Evolutionary conservation across 2,888 invertebrate genomes (phyloP), one percentile per base, ranked within the genome.

Genomic region (Agrypnus murinus): DNA sequence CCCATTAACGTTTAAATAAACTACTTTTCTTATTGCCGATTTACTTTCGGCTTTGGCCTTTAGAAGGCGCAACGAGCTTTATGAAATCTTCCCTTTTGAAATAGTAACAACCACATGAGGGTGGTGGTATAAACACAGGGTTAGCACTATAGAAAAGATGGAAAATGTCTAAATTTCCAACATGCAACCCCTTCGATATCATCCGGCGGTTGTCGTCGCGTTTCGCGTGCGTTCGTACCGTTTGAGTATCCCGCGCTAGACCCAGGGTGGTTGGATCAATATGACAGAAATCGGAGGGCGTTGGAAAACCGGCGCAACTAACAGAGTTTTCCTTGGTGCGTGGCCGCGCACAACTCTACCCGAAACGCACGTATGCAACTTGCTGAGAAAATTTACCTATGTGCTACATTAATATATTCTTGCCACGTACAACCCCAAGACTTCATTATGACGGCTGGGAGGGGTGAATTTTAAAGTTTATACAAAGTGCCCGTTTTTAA

Each of bases 241-340:
- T 79, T 82, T 81, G 80, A 83, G 81, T 79, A 78, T 82, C 82
- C 81, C 83, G 83, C 82, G 82, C 82, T 81, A 82, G 82, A 78
- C 80, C 84, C 82, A 77, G 81, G 81, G 77, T 76, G 77, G 78
- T 75, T 77, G 79, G 83, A 84, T 84, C 84, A 84, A 84, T 84
- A 84, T 83, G 82, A 81, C 82, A 79, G 80, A 77, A 79, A 74
- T 75, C 75, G 77, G 75, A 77, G 75, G 77, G 77, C 76, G 76
- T 76, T 74, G 75, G 72, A 74, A 75, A 73, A 74, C 74, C 71
- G 73, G 75, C 75, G 69, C 72, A 75, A 76, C 76, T 71, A 73
- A 71, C 73, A 69, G 73, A 76, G 73, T 74, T 75, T 73, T 73
- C 71, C 71, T 70, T 68, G 67, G 68, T 71, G 73, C 76, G 71